Conservation (phyloP, 2,797 vertebrate genomes). For the Diglossa cyanea region DNA sequence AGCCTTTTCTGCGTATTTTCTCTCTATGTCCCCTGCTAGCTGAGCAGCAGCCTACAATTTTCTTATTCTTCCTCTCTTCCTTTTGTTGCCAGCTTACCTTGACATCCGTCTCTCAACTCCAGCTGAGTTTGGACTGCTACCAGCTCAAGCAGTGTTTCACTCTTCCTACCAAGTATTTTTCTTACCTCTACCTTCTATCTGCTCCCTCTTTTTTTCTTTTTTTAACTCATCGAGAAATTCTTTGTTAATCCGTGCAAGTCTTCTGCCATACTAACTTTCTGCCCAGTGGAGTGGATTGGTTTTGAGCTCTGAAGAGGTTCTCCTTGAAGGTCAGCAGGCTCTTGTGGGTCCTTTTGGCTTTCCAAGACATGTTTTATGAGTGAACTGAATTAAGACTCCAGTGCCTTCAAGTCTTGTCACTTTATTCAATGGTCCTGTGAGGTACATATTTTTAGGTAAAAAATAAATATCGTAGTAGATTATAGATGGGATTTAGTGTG, state of each 20-base stretch:
- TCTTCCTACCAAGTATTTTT: background rate
- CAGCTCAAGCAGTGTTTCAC: background rate
- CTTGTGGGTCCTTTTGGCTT: background rate
- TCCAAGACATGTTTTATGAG: background rate
- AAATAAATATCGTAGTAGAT: background rate
- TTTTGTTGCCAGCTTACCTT: background rate
- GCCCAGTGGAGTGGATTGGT: background rate
- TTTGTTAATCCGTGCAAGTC: background rate
- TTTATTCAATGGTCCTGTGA: background rate
- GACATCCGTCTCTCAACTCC: background rate
- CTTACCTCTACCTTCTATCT: background rate
- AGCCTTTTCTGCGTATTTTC: background rate
- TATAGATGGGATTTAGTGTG: background rate
- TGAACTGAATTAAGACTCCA: background rate
- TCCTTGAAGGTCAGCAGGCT: background rate
- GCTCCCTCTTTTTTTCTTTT: background rate
- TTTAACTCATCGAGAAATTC: background rate
- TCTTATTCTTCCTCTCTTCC: background rate
- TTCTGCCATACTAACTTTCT: background rate
- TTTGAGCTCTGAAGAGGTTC: background rate
- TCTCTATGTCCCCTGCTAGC: background rate
- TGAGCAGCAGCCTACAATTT: background rate
- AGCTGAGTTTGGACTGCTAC: background rate
- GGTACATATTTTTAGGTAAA: accelerated
- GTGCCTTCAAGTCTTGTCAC: background rate